Evolutionary conservation across 2,888 invertebrate species (phyloP).

Genomic region (Dugesia japonica): DNA sequence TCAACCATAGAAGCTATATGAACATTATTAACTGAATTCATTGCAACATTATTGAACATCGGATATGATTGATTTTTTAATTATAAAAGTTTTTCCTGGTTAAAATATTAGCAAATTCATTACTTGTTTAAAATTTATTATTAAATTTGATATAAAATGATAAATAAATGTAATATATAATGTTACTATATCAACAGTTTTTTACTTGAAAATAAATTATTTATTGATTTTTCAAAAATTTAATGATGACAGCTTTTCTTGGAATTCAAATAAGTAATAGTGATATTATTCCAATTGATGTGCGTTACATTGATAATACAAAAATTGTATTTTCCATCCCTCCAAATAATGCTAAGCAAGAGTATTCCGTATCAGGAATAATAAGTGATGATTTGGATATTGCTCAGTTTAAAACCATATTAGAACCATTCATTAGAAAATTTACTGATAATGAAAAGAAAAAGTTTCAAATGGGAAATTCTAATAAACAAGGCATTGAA

Average conservation of each 20-base stretch:
- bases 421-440: neutral
- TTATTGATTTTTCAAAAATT: neutral
- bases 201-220: neutral
- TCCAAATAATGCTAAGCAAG: neutral
- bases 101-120: too few species aligned
- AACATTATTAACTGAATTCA: too few species aligned
- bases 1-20: too few species aligned
- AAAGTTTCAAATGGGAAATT: neutral
- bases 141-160: too few species aligned
- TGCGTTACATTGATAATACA: neutral
- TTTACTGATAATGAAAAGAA: neutral
- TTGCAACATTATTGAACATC: too few species aligned
- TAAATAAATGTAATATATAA: too few species aligned
- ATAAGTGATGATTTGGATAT: neutral
- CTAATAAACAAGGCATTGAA: neutral
- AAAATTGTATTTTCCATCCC: neutral
- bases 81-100: too few species aligned
- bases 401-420: neutral
- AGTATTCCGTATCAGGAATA: neutral
- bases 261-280: neutral
- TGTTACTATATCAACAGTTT: neutral
- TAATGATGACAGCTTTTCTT: neutral
- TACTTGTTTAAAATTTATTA: too few species aligned
- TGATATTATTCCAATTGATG: neutral
- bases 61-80: too few species aligned